Conservation (phyloP, 2,888 invertebrate species). For the Acrobasis repandana region DNA sequence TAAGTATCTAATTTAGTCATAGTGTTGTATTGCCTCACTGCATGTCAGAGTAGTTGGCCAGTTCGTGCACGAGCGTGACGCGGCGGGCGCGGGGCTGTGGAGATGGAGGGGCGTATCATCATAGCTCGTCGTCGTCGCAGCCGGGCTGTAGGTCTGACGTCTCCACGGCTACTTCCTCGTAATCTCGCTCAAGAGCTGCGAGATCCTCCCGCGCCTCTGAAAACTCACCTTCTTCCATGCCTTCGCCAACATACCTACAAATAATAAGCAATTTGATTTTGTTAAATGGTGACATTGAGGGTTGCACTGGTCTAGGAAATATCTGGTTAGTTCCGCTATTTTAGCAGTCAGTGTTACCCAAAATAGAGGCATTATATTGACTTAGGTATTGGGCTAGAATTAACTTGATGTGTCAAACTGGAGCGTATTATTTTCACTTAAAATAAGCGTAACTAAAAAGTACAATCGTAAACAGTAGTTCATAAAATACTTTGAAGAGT, state of each 20-base stretch:
- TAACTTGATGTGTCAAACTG: no score
- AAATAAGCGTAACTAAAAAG: no score
- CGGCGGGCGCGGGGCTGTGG: constrained; percentile 30
- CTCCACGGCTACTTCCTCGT: constrained; percentile 89
- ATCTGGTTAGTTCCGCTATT: no score
- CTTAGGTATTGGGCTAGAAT: no score
- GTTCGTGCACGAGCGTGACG: constrained; percentile 24
- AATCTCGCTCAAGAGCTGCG: constrained; percentile 87
- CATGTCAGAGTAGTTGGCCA: constrained; percentile 11
- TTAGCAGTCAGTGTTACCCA: no score
- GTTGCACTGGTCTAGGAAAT: no score
- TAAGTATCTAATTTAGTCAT: no score
- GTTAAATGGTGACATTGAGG: background rate
- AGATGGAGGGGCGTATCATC: constrained; percentile 38
- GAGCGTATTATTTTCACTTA: no score
- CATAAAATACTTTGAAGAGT: no score
- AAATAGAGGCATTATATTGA: no score
- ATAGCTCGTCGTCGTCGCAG: constrained; percentile 71
- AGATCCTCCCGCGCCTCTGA: constrained; percentile 91
- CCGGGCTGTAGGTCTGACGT: constrained; percentile 69
- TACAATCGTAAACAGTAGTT: no score
- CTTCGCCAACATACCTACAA: constrained; percentile 89
- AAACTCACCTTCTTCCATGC: constrained; percentile 93
- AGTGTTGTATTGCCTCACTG: constrained; percentile 25
- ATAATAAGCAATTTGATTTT: constrained; percentile 18